A percentile compares a stretch with the other conserved stretches of the same genome.
Conservation (phyloP, 2,797 vertebrate species). For the Cossypha heuglini region DNA sequence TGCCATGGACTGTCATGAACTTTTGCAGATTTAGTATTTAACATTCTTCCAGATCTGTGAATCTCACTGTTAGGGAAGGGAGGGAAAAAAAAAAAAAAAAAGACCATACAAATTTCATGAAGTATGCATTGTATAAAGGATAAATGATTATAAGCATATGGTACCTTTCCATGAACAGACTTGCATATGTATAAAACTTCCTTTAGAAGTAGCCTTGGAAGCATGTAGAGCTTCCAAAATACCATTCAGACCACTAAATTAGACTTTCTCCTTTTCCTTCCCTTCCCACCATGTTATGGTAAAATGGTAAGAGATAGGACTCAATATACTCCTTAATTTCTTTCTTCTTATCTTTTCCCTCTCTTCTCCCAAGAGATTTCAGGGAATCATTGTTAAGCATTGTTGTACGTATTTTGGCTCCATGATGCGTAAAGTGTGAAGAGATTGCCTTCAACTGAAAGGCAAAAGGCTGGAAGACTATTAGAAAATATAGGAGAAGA, state of each 20-base stretch:
- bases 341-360: background rate
- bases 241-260: constrained; percentile 28
- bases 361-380: background rate
- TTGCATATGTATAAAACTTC: constrained; percentile 32
- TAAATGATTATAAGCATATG: constrained; percentile 37
- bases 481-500: background rate
- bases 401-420: background rate
- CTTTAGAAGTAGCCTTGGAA: constrained; percentile 26
- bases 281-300: background rate
- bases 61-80: background rate
- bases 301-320: background rate
- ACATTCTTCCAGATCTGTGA: constrained; percentile 41
- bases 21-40: constrained; percentile 20
- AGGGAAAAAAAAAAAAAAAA: accelerated
- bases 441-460: background rate
- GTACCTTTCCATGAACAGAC: constrained; percentile 43
- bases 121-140: constrained; percentile 22
- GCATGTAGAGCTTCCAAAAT: background rate
- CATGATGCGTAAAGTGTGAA: background rate
- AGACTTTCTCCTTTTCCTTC: background rate
- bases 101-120: background rate
- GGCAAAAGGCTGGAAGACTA: background rate
- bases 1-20: constrained; percentile 27
- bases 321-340: background rate
- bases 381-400: background rate